Evolutionary conservation across 2,797 vertebrate species (phyloP), one percentile per base, ranked within the genome.

Genomic region (Brotula barbata): DNA sequence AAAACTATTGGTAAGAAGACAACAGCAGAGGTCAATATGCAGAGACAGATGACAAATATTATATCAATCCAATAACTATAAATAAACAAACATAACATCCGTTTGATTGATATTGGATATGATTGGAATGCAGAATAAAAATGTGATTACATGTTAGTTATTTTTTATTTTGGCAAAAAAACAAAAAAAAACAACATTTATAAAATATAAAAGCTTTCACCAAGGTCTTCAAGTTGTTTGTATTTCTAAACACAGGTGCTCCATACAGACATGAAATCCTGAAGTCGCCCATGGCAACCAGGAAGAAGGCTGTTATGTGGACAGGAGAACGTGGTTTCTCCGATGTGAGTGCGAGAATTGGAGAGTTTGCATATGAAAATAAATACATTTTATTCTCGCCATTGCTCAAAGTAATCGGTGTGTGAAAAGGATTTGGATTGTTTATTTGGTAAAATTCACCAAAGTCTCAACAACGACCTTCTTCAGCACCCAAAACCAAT

Each of bases 221-320:
- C 23, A 13, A 50, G 6, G 6, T 53, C 6, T 43, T 43, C 15
- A 40, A 20, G 2, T 22, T 33, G 14, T 60, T 6, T 46, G 40
- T 37, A 63, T 66, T 65, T 37, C 39, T 58, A 58, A 59, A 50
- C 74, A n/a, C 65, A 95, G 93, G 91, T 69, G 72, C 80, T 80
- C 83, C 91, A 34, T 92, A 87, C 34, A 91, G 91, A 77, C 88
- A 89, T 22, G 91, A 96, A 76, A 57, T 89, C 51, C 48, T 92
- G 43, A 65, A 79, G 50, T 57, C 78, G 53, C 80, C 87, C 13
- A 56, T 65, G 45, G 81, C 84, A 54, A 89, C 85, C 42, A 80
- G 70, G 56, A 90, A 88, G 71, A 75, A 81, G 59, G 73, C 82
- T 53, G 53, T 90, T 54, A 65, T 1, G 2, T 92, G 90, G 87